phyloP scores from a whole-genome alignment of 2,888 invertebrate species.

The Tachina fera region DNA sequence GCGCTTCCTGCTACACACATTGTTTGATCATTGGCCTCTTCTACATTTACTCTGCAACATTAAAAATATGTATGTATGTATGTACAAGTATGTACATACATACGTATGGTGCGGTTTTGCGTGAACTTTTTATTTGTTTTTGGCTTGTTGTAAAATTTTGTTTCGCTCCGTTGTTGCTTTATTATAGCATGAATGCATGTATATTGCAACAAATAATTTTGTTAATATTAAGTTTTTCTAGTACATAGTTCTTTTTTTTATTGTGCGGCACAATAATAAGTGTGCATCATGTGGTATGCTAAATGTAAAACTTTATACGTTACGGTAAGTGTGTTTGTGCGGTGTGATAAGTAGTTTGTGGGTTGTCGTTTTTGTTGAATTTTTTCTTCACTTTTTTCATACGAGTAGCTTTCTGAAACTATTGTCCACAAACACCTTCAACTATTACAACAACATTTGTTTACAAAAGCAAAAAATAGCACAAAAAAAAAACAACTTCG shows the following conservation, averaged over 20 bases:
- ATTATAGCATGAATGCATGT: slow-evolving; percentile 1
- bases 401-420: slow-evolving; percentile 24
- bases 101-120: slow-evolving; percentile 12
- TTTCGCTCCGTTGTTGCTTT: slow-evolving; percentile 18
- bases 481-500: background rate
- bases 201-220: slow-evolving; percentile 54
- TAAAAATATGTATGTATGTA: background rate
- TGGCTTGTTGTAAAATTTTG: slow-evolving; percentile 3
- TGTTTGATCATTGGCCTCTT: background rate
- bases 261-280: slow-evolving; percentile 36
- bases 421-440: slow-evolving; percentile 45
- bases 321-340: slow-evolving; percentile 2
- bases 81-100: too few relatives aligned
- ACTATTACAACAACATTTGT: slow-evolving; percentile 23
- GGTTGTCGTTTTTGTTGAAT: slow-evolving; percentile 12
- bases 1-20: background rate
- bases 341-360: slow-evolving; percentile 54
- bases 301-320: background rate
- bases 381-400: background rate
- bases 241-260: background rate
- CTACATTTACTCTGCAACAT: slow-evolving; percentile 29
- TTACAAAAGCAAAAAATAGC: background rate
- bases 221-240: slow-evolving; percentile 46
- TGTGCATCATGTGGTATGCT: slow-evolving; percentile 10
- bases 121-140: slow-evolving; percentile 37